These are phyloP conservation scores for Onychomys torridus DNA, from an alignment of 2,797 vertebrate species.

Conservation along the genomic window DNA sequence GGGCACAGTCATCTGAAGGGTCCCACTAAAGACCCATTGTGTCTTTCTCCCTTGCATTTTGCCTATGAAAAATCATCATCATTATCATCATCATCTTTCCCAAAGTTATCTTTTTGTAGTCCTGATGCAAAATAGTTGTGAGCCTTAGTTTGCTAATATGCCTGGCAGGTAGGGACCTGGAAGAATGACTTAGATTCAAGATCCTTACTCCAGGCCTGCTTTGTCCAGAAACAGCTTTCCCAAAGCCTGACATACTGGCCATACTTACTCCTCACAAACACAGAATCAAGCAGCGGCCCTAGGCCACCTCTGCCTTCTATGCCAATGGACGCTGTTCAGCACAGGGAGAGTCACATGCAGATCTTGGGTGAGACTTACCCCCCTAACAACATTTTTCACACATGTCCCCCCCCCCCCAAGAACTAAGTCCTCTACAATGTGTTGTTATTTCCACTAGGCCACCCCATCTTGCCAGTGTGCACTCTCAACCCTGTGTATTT, in stretches of 20 bases:
- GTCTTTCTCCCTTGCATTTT: not conserved
- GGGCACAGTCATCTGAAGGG: not conserved
- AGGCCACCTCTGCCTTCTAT: not conserved
- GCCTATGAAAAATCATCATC: too few species aligned
- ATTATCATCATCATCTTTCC: too few species aligned
- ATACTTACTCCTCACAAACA: not conserved
- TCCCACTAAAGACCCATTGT: not conserved
- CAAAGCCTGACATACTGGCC: not conserved
- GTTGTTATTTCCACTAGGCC: not conserved
- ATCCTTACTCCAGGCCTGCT: not conserved
- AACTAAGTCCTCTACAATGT: not conserved
- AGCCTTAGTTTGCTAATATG: not conserved
- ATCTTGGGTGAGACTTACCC: not conserved
- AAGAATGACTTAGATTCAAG: not conserved
- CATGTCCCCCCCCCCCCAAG: rapidly evolving
- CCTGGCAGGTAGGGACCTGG: not conserved
- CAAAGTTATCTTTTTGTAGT: not conserved
- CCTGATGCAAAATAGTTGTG: not conserved
- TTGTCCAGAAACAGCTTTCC: not conserved
- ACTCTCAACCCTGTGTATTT: not conserved
- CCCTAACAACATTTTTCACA: not conserved
- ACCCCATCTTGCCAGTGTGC: not conserved
- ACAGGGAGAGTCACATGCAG: too few species aligned
- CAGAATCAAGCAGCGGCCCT: not conserved
- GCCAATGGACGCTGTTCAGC: not conserved